These are phyloP conservation scores for Hypolimnas misippus DNA, from an alignment of 2,888 invertebrate genomes.

Conservation along the genomic window DNA sequence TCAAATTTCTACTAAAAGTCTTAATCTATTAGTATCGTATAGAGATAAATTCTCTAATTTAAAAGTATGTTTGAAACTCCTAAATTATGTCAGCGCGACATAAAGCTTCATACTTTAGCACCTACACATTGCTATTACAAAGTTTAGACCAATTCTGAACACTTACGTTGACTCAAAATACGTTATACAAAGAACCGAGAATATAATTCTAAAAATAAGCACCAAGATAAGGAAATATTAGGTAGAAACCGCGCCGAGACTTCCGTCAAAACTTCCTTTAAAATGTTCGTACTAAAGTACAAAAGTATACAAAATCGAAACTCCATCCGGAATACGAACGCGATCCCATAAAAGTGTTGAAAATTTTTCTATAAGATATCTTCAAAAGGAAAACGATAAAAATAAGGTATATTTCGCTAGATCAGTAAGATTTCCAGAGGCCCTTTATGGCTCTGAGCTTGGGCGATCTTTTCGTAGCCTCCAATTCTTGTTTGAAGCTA, in stretches of 20 bases:
- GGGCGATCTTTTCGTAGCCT: conserved; percentile 75
- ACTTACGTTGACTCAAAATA: conserved; percentile 64
- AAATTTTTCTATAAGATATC: neutral
- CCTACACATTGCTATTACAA: conserved; percentile 65
- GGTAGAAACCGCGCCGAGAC: neutral
- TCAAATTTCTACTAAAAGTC: conserved; percentile 15
- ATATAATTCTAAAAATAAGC: conserved; percentile 39
- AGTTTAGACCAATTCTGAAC: conserved; percentile 78
- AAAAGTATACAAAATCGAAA: conserved; percentile 9
- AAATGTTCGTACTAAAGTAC: conserved; percentile 11
- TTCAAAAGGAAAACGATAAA: conserved; percentile 34
- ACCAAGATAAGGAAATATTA: conserved; percentile 43
- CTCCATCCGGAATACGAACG: neutral
- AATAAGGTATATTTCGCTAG: conserved; percentile 20
- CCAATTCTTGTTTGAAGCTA: conserved; percentile 78
- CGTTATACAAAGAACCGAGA: conserved; percentile 27
- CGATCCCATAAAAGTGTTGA: neutral
- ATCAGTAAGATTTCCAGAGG: conserved; percentile 79
- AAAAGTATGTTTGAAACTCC: conserved; percentile 19
- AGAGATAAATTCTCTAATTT: conserved; percentile 29
- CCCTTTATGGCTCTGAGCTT: conserved; percentile 79
- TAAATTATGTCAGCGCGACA: conserved; percentile 30
- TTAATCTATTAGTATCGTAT: conserved; percentile 28
- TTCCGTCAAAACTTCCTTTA: neutral
- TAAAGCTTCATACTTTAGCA: conserved; percentile 58